These are phyloP conservation scores for Spermophilus dauricus DNA, from an alignment of 2,113 vertebrate genomes.

Conservation along the genomic window DNA sequence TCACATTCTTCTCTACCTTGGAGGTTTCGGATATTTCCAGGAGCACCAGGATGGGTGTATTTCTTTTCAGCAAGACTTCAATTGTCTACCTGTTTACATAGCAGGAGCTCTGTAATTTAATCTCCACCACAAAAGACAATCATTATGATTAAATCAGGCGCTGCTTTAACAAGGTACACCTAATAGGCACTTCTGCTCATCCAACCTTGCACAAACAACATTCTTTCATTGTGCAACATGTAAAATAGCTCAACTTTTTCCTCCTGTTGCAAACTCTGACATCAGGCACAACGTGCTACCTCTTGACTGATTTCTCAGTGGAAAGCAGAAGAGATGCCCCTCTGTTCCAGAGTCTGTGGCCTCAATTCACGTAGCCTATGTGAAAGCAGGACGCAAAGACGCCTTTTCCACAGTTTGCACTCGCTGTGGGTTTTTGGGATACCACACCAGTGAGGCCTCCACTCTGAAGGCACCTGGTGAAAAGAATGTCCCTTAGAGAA, in stretches of 20 bases:
- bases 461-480: slow-evolving; percentile 9
- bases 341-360: background rate
- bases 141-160: slow-evolving; percentile 76
- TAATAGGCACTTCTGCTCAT: slow-evolving; percentile 77
- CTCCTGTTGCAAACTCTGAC: background rate
- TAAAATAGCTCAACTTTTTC: background rate
- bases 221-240: slow-evolving; percentile 65
- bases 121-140: slow-evolving; percentile 75
- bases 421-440: slow-evolving; percentile 18
- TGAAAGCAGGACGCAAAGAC: background rate
- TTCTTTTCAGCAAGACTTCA: slow-evolving; percentile 66
- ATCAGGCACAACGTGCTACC: background rate
- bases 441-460: background rate
- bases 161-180: slow-evolving; percentile 74
- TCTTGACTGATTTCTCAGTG: slow-evolving; percentile 40
- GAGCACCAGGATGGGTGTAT: background rate
- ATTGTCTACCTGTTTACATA: slow-evolving; percentile 78
- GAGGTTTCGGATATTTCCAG: slow-evolving; percentile 55
- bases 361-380: background rate
- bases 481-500: slow-evolving; percentile 43
- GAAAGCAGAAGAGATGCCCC: background rate
- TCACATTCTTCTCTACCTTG: slow-evolving; percentile 67
- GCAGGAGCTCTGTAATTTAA: slow-evolving; percentile 79
- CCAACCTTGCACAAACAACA: slow-evolving; percentile 76
- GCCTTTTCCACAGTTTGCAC: slow-evolving; percentile 52